Evolutionary conservation across 2,797 vertebrate genomes (phyloP), one percentile per base, ranked within the genome.

Genomic region (Buphagus erythrorhynchus): DNA sequence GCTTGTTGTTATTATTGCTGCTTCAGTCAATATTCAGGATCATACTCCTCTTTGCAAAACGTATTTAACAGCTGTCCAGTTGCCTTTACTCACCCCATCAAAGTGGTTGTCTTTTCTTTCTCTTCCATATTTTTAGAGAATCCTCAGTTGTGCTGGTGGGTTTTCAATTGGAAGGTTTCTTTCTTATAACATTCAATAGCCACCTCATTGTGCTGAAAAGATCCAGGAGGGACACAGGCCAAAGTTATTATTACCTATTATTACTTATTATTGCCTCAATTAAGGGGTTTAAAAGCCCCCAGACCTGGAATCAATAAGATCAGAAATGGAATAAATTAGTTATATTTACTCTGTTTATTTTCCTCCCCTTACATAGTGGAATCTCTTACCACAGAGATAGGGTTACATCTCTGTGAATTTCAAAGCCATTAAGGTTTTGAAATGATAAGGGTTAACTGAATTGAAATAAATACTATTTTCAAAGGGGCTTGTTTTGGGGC

Each of bases 161-260:
- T 92, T 92, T 93, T 65, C 54, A 55, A 3, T 11, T 66, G 76
- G 38, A 77, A 43, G n/a, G 5, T 13, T 91, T 68, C 35, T 66
- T 68, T 86, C 63, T 68, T 54, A 6, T 29, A 26, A 40, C 25
- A 35, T 13, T 49, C 69, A 58, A 40, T 48, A 61, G 15, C 20
- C 51, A 79, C 31, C 58, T 76, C 59, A 59, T 57, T 55, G 40
- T 86, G 19, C 36, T 78, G 59, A 59, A 66, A 79, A 91, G 82
- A 86, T 87, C 29, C 82, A 84, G 73, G 76, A 90, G 82, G 66
- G 28, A 91, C 69, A 88, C 20, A 67, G 63, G n/a, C 66, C 76
- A 8, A 93, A 88, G 72, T 59, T 91, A 80, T 95, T 91, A 95
- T 94, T 94, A 40, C 78, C 52, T 59, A 91, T 86, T 36, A 91